Evolutionary conservation across 2,888 invertebrate genomes (phyloP), one percentile per base, ranked within the genome.

Genomic region (Perdita meconis): DNA sequence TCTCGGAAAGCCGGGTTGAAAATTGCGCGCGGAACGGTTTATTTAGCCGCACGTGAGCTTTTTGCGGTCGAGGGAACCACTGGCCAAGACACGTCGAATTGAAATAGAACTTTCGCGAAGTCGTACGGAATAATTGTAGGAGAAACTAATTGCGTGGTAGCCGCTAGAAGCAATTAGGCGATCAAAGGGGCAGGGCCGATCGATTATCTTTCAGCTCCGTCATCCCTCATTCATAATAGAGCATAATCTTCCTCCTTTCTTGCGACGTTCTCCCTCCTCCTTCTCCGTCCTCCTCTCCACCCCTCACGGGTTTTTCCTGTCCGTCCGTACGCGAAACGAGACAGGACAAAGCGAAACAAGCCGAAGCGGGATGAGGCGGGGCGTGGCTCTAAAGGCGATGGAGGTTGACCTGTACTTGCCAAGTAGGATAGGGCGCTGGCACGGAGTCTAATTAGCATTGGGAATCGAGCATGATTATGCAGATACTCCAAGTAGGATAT

Each of bases 381-480:
- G 83, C 82, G 65, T 70, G 71, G 82, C 80, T 80, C 61, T 71
- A 64, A 78, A 86, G 85, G 82, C 89, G 86, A 89, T 76, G 87
- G 86, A 87, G 89, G 88, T 87, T 83, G 88, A 89, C 87, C 88
- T 83, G 87, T 88, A 89, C 87, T 88, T 84, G 89, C 87, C 82
- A 84, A 85, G 85, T 86, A 85, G 88, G 87, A 83, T 69, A 53
- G 64, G 47, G 69, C 65, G 78, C 70, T 73, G 51, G 63, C 57
- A 60, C 81, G 86, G 86, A 87, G 87, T 90, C 89, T 91, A 91
- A 91, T 91, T 91, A 91, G 91, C 91, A 90, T 90, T 88, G 89
- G 91, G 89, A 90, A 91, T 90, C 90, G 86, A 85, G 88, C 88
- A 89, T 89, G 89, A 92, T 91, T 91, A 90, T 91, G 90, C 90